phyloP scores from a whole-genome alignment of 2,888 invertebrate species.

The Pediacus dermestoides region DNA sequence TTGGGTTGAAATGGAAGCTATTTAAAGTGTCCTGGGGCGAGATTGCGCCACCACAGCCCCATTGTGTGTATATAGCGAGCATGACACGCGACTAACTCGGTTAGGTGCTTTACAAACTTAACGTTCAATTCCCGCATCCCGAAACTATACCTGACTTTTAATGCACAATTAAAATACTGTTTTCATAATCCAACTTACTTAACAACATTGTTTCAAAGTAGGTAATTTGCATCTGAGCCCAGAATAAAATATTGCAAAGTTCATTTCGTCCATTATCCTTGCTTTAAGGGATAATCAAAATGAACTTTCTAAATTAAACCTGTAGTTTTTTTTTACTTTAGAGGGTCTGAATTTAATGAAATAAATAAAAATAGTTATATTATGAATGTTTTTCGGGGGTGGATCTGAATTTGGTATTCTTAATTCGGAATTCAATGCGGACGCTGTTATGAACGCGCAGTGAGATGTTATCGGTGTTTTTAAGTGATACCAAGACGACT shows the following conservation, averaged over 20 bases:
- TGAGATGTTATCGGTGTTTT: constrained; percentile 36
- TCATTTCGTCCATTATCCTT: too few species aligned
- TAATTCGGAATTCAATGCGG: constrained; percentile 47
- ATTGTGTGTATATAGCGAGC: not conserved
- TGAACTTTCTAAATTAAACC: too few species aligned
- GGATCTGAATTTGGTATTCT: constrained; percentile 24
- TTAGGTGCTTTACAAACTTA: constrained; percentile 30
- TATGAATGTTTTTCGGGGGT: constrained; percentile 3
- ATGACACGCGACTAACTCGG: constrained; percentile 40
- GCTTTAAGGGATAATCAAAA: too few species aligned
- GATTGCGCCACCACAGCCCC: constrained; percentile 16
- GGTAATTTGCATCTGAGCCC: too few species aligned
- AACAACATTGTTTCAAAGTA: constrained; percentile 39
- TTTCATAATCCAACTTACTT: constrained; percentile 42
- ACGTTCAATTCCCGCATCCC: constrained; percentile 11
- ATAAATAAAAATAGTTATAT: too few species aligned
- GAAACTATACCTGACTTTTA: constrained; percentile 39
- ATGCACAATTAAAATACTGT: constrained; percentile 50
- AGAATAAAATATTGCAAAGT: too few species aligned
- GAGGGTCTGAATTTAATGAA: too few species aligned
- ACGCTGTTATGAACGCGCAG: constrained; percentile 39
- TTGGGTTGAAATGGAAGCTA: constrained; percentile 52
- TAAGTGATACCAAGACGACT: constrained; percentile 41
- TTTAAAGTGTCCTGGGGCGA: constrained; percentile 50
- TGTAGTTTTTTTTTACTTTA: too few species aligned